These are phyloP conservation scores for Lasioglossum oenotherae DNA, from an alignment of 2,888 invertebrate species.

Conservation along the genomic window DNA sequence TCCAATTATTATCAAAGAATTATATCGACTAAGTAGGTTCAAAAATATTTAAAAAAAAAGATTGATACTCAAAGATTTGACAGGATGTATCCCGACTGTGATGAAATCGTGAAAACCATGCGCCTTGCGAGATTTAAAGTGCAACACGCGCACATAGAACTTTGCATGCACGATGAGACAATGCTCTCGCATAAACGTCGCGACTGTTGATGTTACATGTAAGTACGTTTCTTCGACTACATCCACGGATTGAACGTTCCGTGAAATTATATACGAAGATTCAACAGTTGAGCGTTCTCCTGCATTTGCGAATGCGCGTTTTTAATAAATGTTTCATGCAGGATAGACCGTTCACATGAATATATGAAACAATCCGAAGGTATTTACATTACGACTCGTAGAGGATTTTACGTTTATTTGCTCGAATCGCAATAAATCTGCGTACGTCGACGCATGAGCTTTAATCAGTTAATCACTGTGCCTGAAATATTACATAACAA, in stretches of 20 bases:
- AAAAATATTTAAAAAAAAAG: background rate
- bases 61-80: background rate
- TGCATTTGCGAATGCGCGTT: background rate
- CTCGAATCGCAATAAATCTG: background rate
- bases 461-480: background rate
- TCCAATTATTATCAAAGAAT: no score
- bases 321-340: background rate
- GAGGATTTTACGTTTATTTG: background rate
- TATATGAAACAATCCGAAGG: background rate
- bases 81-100: background rate
- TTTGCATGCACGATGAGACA: background rate
- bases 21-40: background rate
- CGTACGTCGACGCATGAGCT: background rate
- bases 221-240: background rate
- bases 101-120: background rate
- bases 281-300: background rate
- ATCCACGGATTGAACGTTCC: background rate
- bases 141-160: background rate
- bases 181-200: background rate
- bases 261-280: background rate
- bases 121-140: background rate
- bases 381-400: background rate
- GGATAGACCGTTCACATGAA: background rate
- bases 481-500: background rate
- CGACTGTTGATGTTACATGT: background rate